Conservation (phyloP, 2,797 vertebrate species). For the Etheostoma nigrum region DNA sequence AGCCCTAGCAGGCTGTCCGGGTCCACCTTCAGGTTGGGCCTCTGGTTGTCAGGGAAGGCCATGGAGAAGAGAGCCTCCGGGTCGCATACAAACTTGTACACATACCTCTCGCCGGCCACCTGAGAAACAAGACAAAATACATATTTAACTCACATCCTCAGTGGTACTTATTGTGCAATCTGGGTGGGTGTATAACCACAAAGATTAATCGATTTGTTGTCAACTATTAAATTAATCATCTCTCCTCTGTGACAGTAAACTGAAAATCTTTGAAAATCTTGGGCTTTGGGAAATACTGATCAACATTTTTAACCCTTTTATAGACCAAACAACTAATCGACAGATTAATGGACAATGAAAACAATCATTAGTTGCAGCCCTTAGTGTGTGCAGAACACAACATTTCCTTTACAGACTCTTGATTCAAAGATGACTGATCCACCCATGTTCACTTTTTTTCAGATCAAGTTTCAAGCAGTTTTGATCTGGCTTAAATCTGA, state of each 20-base stretch:
- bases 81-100: slow-evolving; percentile 98
- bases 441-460: too few relatives aligned
- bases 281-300: too few relatives aligned
- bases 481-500: neutral
- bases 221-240: too few relatives aligned
- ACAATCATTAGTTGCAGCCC: too few relatives aligned
- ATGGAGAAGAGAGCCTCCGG: slow-evolving; percentile 97
- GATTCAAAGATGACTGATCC: neutral
- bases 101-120: slow-evolving; percentile 96
- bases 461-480: too few relatives aligned
- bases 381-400: neutral
- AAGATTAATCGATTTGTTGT: too few relatives aligned
- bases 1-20: slow-evolving; percentile 86
- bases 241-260: too few relatives aligned
- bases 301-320: too few relatives aligned
- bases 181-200: too few relatives aligned
- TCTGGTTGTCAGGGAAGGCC: slow-evolving; percentile 97
- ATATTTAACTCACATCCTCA: neutral
- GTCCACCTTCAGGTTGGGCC: slow-evolving; percentile 93
- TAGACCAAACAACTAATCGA: too few relatives aligned
- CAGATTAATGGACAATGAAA: too few relatives aligned
- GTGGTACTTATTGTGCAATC: neutral
- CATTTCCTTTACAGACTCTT: neutral
- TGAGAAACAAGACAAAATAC: slow-evolving; percentile 52
- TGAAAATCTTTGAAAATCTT: too few relatives aligned